Evolutionary conservation across 2,113 vertebrate genomes (phyloP), one percentile per base, ranked within the genome.

Genomic region (Eptesicus fuscus): DNA sequence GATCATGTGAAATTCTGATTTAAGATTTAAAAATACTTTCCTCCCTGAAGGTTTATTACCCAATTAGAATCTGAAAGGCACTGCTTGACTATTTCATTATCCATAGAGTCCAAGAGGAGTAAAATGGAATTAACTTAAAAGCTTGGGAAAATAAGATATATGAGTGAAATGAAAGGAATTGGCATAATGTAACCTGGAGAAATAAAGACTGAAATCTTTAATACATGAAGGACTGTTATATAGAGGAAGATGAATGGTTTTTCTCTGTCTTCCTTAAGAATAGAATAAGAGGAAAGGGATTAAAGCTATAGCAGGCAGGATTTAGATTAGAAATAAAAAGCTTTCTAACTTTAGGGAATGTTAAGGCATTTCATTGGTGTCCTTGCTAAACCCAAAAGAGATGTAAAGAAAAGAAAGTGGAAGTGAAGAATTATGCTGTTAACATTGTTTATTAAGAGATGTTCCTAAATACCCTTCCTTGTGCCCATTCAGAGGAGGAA

Each of bases 11-110:
- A 63, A 93, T 56, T 95, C 85, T 96, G 69, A 92, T 78, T 95
- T 96, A 95, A 88, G 86, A 77, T 93, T 95, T 96, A 74, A 96
- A 96, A 97, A 96, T 93, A 79, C 73, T 79, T 67, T 42, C 13
- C 25, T 95, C n/a, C 86, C 70, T 70, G 73, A 90, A 95, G 93
- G 90, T 85, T 96, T 96, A 95, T 96, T 92, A 96, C 73, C 78
- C 92, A 95, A 65, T 96, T 97, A 95, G 77, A 92, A 83, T 92
- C 47, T 88, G 90, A 96, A 96, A 93, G 83, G 67, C 42, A 30
- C n/a, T 79, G 49, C 82, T 76, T 85, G 83, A 78, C 67, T 95
- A 78, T 96, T 96, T 95, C 61, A 86, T 95, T 96, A 95, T 92
- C 91, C 63, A 51, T n/a, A 63, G 47, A 96, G 82, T 93, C 71